Base-by-base conservation (phyloP, 2,888 invertebrate species). In the Craniophora ligustri region DNA sequence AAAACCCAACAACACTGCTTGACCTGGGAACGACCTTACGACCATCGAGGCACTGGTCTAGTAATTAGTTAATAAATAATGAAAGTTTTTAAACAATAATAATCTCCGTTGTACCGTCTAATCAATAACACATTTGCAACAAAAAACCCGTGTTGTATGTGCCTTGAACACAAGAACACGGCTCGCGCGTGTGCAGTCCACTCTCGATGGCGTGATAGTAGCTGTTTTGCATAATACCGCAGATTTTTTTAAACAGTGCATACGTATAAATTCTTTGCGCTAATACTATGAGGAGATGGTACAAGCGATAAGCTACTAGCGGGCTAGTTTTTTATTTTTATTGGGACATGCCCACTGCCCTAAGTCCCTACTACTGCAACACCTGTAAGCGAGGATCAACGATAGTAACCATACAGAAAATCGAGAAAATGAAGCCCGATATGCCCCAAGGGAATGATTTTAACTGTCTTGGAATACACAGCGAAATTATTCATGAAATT, bases 211-310 rank as follows among this genome's bases (percentile, higher is more conserved):
- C 11, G 50, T 85, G 91, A 91, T 91, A 90, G 62, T 59, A 30
- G 44, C 72, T 78, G 74, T 78, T 92, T 92, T 91, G 86, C 91
- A 92, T 92, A 90, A 88, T 86, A 84, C 90, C 86, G 91, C 92
- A 91, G 84, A 87, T 89, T 91, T 92, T 89, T 90, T 87, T 84
- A 79, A 78, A 84, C 81, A 84, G 86, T 82, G 83, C 85, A 87
- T 82, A 87, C 78, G 82, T 86, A 86, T 81, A 80, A 82, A 86
- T 79, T 81, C 79, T 79, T 78, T 79, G 78, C 79, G 79, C 81
- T 85, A 85, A 83, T 84, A 82, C 78, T 69, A 59, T 51, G 35
- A 26, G 64, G 31, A 57, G 48, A 44, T 64, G 81, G 81, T 48
- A 2, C 57, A 67, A 80, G 75, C 38, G 11, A 44, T 6, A 7